Evolutionary conservation across 1,140 invertebrate species (phyloP).

Genomic region (Drosophila triauraria): DNA sequence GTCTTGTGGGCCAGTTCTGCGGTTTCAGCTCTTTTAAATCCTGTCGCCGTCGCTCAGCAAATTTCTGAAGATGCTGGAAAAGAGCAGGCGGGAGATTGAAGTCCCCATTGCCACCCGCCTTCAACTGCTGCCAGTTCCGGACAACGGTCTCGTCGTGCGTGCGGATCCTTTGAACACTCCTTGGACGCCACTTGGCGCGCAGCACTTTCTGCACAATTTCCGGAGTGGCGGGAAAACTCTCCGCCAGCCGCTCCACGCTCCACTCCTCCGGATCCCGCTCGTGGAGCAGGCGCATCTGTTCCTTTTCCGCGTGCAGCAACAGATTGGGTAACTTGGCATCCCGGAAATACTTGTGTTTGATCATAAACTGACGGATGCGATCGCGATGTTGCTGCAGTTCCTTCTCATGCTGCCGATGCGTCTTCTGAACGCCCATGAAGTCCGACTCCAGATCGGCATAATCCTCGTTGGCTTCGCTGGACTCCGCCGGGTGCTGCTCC

Average conservation of each 20-base stretch:
- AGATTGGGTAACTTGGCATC: constrained; percentile 89
- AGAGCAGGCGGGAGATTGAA: constrained; percentile 85
- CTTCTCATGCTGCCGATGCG: constrained; percentile 83
- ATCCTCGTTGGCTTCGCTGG: constrained; percentile 77
- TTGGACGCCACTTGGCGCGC: constrained; percentile 88
- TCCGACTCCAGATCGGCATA: constrained; percentile 86
- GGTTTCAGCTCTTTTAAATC: constrained; percentile 53
- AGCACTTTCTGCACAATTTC: constrained; percentile 88
- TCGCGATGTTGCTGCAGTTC: constrained; percentile 84
- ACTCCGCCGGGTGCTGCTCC: constrained; percentile 26
- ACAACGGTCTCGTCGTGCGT: constrained; percentile 88
- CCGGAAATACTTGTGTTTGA: constrained; percentile 91
- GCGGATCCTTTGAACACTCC: constrained; percentile 86
- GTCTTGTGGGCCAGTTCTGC: constrained; percentile 55
- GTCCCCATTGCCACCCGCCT: constrained; percentile 86
- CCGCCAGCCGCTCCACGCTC: constrained; percentile 89
- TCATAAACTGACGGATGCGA: constrained; percentile 87
- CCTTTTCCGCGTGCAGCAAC: constrained; percentile 93
- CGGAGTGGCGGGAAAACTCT: constrained; percentile 92
- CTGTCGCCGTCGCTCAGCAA: constrained; percentile 70
- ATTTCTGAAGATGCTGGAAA: constrained; percentile 88
- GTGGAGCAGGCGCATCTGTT: constrained; percentile 91
- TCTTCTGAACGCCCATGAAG: constrained; percentile 84
- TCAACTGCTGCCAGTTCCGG: constrained; percentile 89
- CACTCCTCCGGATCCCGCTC: constrained; percentile 89